A percentile compares a stretch with the other conserved stretches of the same genome.
phyloP scores from a whole-genome alignment of 2,113 vertebrate genomes.

The Platysteira castanea region DNA sequence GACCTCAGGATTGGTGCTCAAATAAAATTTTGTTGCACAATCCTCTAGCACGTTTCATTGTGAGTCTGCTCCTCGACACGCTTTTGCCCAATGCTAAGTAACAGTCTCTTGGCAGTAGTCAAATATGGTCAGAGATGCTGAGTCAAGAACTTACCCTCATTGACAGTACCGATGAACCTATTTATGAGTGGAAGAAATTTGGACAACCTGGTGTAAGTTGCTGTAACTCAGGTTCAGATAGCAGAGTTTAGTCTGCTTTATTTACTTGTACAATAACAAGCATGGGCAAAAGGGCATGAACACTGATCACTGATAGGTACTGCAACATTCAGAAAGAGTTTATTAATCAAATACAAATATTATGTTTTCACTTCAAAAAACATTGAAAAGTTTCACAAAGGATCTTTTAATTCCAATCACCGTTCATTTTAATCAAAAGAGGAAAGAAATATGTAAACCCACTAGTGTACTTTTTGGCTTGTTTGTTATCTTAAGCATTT shows the following conservation, averaged over 20 bases:
- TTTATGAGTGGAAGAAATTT: not conserved
- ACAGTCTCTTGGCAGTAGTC: not conserved
- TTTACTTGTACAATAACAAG: not conserved
- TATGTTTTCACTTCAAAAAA: not conserved
- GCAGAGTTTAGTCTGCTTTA: not conserved
- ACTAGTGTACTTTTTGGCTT: not conserved
- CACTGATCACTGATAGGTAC: not conserved
- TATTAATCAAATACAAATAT: not conserved
- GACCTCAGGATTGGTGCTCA: not conserved
- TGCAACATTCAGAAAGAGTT: not conserved
- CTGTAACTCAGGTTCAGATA: not conserved
- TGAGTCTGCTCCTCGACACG: rapidly evolving
- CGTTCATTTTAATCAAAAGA: not conserved
- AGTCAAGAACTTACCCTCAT: not conserved
- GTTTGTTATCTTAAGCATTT: not conserved
- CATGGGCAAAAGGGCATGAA: not conserved
- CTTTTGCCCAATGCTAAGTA: not conserved
- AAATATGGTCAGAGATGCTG: not conserved
- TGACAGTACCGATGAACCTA: not conserved
- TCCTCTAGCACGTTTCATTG: not conserved
- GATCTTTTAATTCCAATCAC: not conserved
- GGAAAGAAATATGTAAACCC: not conserved
- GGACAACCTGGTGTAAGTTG: not conserved
- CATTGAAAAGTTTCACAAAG: not conserved
- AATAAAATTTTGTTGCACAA: not conserved